Percentiles rank a stretch among this genome's conserved stretches.
Conservation (phyloP, 2,888 invertebrate species). For the Camponotus fellah region DNA sequence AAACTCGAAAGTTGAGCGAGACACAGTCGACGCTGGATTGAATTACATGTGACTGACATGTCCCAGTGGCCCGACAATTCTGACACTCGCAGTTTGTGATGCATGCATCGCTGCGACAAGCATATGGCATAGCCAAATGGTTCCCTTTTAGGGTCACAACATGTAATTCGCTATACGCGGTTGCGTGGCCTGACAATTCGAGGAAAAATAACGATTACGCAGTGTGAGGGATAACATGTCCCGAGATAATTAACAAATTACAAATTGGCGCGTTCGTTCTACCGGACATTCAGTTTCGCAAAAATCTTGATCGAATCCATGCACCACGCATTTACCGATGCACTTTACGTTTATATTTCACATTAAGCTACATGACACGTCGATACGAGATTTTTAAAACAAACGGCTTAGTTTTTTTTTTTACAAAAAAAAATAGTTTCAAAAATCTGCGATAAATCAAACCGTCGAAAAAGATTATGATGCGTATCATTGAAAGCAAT, state of each 20-base stretch:
- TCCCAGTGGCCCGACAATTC: conserved; percentile 56
- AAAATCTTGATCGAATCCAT: conserved; percentile 7
- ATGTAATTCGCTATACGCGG: conserved; percentile 42
- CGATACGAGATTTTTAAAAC: background rate
- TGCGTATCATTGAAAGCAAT: background rate
- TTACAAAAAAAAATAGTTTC: background rate
- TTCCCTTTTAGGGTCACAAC: conserved; percentile 48
- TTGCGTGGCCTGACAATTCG: conserved; percentile 44
- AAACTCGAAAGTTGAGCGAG: conserved; percentile 52
- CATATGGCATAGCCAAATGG: conserved; percentile 50
- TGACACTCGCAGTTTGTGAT: conserved; percentile 54
- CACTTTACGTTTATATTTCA: background rate
- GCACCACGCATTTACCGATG: background rate
- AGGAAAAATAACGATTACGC: conserved; percentile 43
- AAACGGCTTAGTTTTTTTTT: background rate
- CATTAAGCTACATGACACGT: background rate
- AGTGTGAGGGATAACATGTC: conserved; percentile 17
- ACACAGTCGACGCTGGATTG: conserved; percentile 54
- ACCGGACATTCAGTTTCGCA: conserved; percentile 1
- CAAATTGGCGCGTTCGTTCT: conserved; percentile 31
- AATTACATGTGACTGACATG: conserved; percentile 71
- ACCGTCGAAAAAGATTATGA: background rate
- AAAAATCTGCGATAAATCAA: background rate
- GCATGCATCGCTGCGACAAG: conserved; percentile 57
- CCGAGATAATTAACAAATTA: conserved; percentile 51